phyloP scores from a whole-genome alignment of 2,113 vertebrate species.

The Centropristis striata region DNA sequence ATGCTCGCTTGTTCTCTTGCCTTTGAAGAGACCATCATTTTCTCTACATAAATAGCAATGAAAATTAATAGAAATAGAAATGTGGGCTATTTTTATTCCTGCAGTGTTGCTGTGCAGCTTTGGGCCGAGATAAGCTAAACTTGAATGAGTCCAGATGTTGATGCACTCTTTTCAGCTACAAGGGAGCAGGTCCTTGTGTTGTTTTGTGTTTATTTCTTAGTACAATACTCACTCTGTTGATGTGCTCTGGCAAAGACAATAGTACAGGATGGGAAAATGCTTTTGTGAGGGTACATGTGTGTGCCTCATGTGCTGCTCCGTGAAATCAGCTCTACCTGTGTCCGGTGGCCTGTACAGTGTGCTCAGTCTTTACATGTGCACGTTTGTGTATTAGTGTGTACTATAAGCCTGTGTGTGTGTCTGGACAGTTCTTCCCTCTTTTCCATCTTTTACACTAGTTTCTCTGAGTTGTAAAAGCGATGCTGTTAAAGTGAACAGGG shows the following conservation, averaged over 20 bases:
- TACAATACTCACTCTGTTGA: neutral
- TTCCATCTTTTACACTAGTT: slow-evolving; percentile 44
- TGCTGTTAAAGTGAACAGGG: slow-evolving; percentile 70
- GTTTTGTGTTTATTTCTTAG: slow-evolving; percentile 15
- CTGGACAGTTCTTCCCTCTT: slow-evolving; percentile 28
- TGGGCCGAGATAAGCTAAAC: neutral
- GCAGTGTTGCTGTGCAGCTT: neutral
- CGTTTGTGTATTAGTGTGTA: slow-evolving; percentile 22
- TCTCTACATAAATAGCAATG: neutral
- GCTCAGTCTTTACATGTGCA: slow-evolving; percentile 4
- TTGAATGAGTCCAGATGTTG: slow-evolving; percentile 10
- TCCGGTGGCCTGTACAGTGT: neutral
- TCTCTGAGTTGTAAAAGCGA: slow-evolving; percentile 67
- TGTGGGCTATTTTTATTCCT: neutral
- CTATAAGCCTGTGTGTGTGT: slow-evolving; percentile 4
- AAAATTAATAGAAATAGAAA: neutral
- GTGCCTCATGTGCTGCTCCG: neutral
- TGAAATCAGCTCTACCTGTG: slow-evolving; percentile 17
- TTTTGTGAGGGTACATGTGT: slow-evolving; percentile 17
- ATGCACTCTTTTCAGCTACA: neutral
- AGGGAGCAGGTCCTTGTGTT: neutral
- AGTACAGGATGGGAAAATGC: slow-evolving; percentile 15
- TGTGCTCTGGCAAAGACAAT: neutral
- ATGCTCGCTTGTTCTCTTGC: neutral
- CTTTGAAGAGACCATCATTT: neutral